Evolutionary conservation across 2,113 vertebrate species (phyloP).

Genomic region (Seriola quinqueradiata): DNA sequence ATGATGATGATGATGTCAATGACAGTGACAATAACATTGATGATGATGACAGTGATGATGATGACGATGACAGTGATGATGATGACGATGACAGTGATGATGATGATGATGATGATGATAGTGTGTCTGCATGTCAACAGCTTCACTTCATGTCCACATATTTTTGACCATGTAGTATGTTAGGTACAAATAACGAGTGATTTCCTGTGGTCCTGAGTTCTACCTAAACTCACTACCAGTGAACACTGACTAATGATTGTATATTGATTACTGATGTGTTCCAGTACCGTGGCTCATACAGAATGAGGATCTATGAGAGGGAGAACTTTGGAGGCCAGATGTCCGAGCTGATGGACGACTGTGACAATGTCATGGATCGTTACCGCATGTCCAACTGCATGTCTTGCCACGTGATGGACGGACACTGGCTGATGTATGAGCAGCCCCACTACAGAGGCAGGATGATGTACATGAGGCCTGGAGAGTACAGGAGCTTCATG

Average conservation of each 20-base stretch:
- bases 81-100: no score
- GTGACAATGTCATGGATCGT: constrained; percentile 52
- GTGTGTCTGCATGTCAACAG: no score
- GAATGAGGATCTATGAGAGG: constrained; percentile 57
- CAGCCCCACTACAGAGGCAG: constrained; percentile 57
- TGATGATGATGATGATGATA: no score
- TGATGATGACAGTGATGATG: no score
- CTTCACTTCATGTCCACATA: no score
- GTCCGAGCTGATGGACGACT: constrained; percentile 54
- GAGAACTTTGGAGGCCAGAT: constrained; percentile 14
- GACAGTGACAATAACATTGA: no score
- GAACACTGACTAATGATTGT: neutral
- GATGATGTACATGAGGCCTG: constrained; percentile 63
- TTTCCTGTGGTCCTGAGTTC: no score
- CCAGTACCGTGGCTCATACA: constrained; percentile 46
- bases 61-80: no score
- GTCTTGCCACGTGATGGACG: constrained; percentile 59
- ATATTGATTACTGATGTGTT: neutral
- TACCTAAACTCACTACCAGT: no score
- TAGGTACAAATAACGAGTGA: no score
- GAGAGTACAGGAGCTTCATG: constrained; percentile 61
- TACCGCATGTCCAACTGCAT: constrained; percentile 58
- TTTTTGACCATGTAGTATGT: no score
- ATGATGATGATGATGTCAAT: no score
- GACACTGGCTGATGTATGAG: constrained; percentile 64